Base-by-base conservation (phyloP, 1,140 invertebrate species). In the Sycophaga agraensis region DNA sequence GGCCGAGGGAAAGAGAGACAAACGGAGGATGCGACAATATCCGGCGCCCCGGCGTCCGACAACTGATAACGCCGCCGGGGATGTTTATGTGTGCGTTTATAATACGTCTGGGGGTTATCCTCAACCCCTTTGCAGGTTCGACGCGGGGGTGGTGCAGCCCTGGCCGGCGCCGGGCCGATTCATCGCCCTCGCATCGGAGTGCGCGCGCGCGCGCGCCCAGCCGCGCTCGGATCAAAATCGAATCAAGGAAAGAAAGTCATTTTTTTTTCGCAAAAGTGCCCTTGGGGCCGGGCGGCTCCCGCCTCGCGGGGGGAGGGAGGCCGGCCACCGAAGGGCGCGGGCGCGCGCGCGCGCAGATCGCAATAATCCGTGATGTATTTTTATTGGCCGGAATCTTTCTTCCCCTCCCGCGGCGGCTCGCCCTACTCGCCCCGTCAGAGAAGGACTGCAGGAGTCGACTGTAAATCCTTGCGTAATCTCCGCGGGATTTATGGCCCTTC, bases 21-120 rank as follows among this genome's bases (percentile, higher is more conserved):
- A 70, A 70, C 70, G 69, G 76, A 79, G 79, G 79, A 80, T 81
- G 78, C 78, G 78, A 81, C 79, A 81, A 81, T 81, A 81, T 81
- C 79, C 79, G 79, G 74, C 77, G 75, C 73, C 74, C 79, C 79
- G 79, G 78, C 79, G 79, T 78, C 79, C 79, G 77, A 79, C 78
- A 78, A 81, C 79, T 81, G 79, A 81, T 81, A 81, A 80, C 77
- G 76, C 75, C n/a, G n/a, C 72, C 68, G 69, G 76, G 78, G 73
- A 80, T 80, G 77, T 81, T 81, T 81, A 81, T 79, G 76, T 68
- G 72, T 74, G 72, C 74, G 77, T 80, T 79, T 73, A 78, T 80
- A 78, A 80, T 77, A 76, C 72, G 68, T 74, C 70, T 73, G 68
- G 72, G 70, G 68, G 68, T 72, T 53, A 63, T 58, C 61, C 61